These are phyloP conservation scores for Narcine bancroftii DNA, from an alignment of 2,113 vertebrate species.

Conservation along the genomic window DNA sequence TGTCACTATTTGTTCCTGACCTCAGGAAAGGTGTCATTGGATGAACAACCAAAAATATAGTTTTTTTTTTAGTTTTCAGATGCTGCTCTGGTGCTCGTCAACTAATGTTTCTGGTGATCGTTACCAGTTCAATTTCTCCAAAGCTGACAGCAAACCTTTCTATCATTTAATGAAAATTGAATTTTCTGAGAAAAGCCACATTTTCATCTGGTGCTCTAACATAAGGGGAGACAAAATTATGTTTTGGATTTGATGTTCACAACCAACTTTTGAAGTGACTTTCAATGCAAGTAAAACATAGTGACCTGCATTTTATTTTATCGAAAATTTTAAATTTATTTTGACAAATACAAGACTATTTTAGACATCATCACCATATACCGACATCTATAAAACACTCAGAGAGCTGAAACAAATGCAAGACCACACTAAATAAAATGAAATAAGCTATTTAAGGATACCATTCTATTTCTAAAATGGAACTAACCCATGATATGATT, in stretches of 20 bases:
- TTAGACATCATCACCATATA: not conserved
- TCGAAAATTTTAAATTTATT: not conserved
- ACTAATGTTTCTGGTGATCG: not conserved
- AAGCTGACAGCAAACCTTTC: not conserved
- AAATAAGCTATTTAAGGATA: not conserved
- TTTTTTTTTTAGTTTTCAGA: not conserved
- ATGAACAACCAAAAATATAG: not conserved
- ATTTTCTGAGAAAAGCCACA: not conserved
- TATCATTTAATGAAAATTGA: not conserved
- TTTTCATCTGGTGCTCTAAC: not conserved
- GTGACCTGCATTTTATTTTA: not conserved
- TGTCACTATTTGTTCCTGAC: not conserved
- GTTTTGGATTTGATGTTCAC: not conserved
- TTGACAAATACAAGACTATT: not conserved
- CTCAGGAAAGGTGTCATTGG: not conserved
- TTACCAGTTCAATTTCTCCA: not conserved
- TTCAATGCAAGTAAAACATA: not conserved
- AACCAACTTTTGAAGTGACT: not conserved
- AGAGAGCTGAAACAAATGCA: not conserved
- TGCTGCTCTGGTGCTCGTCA: not conserved
- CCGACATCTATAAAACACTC: not conserved
- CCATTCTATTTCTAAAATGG: not conserved
- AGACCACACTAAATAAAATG: not conserved
- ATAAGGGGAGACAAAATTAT: not conserved
- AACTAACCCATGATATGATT: not conserved